Conservation (phyloP, 2,797 vertebrate genomes). For the Mormyrus proboscirostris region DNA sequence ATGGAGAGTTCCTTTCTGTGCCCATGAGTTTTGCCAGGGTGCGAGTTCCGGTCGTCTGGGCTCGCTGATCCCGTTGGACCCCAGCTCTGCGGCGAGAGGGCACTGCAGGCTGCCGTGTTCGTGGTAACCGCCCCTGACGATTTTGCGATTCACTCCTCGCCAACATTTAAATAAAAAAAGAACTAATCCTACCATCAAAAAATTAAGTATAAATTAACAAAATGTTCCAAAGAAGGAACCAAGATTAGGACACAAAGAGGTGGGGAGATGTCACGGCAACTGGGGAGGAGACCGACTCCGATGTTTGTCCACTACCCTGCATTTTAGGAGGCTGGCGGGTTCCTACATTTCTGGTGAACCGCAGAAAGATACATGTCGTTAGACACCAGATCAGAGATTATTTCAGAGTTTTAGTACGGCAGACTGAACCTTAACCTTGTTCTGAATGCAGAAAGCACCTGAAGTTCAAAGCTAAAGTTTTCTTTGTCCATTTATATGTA, state of each 20-base stretch:
- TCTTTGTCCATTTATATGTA: neutral
- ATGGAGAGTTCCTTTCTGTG: conserved; percentile 27
- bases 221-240: conserved; percentile 1
- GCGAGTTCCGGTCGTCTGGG: neutral
- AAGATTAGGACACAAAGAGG: neutral
- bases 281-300: neutral
- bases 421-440: neutral
- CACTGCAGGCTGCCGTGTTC: neutral
- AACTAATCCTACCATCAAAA: conserved; percentile 4
- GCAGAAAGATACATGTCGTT: neutral
- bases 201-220: conserved; percentile 18
- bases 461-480: neutral
- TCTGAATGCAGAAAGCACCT: neutral
- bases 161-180: neutral
- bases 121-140: neutral
- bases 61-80: conserved; percentile 20
- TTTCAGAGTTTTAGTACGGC: neutral
- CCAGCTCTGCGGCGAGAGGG: neutral
- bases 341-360: neutral
- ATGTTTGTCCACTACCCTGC: neutral
- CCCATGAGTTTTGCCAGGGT: conserved; percentile 27
- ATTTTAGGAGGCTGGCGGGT: neutral
- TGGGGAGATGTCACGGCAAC: neutral
- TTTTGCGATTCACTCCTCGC: neutral
- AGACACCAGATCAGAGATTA: neutral